These are phyloP conservation scores for Oryzias melastigma DNA, from an alignment of 2,113 vertebrate species.

Conservation along the genomic window DNA sequence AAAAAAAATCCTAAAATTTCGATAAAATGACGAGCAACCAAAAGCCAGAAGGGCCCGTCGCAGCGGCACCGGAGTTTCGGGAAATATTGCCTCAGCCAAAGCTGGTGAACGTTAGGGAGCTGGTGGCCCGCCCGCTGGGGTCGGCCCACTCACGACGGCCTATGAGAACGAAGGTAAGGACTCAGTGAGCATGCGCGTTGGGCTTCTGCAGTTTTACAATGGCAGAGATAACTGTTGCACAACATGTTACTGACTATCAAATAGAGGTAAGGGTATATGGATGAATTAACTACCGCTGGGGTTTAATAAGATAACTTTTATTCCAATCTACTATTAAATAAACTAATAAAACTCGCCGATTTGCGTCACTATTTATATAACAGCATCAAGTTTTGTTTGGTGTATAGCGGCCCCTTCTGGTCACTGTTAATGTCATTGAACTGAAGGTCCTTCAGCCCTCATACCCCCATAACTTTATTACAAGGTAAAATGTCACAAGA, in stretches of 20 bases:
- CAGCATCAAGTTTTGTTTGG: conserved; percentile 30
- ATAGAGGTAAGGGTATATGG: neutral
- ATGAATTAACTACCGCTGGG: neutral
- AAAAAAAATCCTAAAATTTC: conserved; percentile 34
- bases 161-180: conserved; percentile 35
- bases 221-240: neutral
- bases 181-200: conserved; percentile 25
- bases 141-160: conserved; percentile 67
- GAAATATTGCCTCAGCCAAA: conserved; percentile 65
- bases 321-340: fast-evolving
- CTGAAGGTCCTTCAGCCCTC: conserved; percentile 49
- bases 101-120: conserved; percentile 68
- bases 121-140: conserved; percentile 69
- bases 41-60: conserved; percentile 25
- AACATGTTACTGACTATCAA: neutral
- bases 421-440: neutral
- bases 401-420: conserved; percentile 61
- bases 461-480: conserved; percentile 23
- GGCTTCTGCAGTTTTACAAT: conserved; percentile 1
- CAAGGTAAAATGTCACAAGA: neutral
- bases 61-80: conserved; percentile 36
- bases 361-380: neutral
- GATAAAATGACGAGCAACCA: conserved; percentile 45
- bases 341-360: neutral
- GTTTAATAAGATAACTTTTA: neutral